Base-by-base conservation (phyloP, 2,113 vertebrate species). In the Pluvianellus socialis region DNA sequence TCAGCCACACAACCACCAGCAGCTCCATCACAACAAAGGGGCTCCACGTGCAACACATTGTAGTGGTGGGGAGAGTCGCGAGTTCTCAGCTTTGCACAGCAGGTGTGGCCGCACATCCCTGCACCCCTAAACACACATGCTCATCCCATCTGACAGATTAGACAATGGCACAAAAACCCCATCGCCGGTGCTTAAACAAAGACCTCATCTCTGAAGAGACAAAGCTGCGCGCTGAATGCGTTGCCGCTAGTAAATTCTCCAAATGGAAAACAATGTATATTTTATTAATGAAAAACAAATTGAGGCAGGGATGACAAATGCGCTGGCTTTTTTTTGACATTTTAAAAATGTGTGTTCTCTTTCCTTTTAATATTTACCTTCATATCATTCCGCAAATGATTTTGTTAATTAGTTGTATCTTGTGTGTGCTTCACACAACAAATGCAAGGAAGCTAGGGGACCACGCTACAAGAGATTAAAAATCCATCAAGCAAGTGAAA, bases 71-170 rank as follows among this genome's bases (percentile, higher is more conserved):
- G 97, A 97, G 98, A 98, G 98, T 98, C 98, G 98, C 97, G 98
- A 98, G 98, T 98, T 98, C 98, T 89, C 98, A 98, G 98, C 98
- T 98, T 97, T 92, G 97, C 99, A 97, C 99, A 99, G 99, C 99
- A 99, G 99, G 99, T 99, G 99, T 98, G 98, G 98, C 98, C 52
- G 82, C 98, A 98, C 98, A 98, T 99, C 98, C 99, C 97, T 98
- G 98, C 98, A 98, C 98, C 98, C 98, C 98, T 98, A 99, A 99
- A 99, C 97, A 98, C 98, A 98, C 98, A 98, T 93, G 97, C 98
- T 99, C 98, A 99, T 99, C 98, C 98, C 98, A 97, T 98, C 98
- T 99, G 99, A 99, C 99, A 99, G 97, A 92, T 96, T 84, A 97
- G 98, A 99, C 99, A 99, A 99, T 98, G 96, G 98, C 97, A 98